A percentile compares a stretch with the other conserved stretches of the same genome.
These are phyloP conservation scores for Aurelia coerulea DNA, from an alignment of 30 jellyfish, hydroid and myxozoan genomes.

Conservation along the genomic window DNA sequence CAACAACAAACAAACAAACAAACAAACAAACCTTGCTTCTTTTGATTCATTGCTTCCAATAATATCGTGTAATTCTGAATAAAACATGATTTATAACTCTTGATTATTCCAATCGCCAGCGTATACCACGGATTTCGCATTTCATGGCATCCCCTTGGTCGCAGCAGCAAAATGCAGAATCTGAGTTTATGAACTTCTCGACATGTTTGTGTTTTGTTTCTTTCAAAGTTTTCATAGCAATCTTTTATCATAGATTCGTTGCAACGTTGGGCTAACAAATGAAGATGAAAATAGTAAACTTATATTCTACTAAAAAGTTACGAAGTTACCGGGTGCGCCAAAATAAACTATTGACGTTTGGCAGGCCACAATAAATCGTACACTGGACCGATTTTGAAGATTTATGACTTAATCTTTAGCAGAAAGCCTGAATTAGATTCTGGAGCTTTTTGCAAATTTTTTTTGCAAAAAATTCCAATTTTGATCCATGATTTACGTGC, in stretches of 20 bases:
- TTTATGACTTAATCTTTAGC: too few species aligned
- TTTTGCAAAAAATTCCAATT: too few species aligned
- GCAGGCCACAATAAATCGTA: too few species aligned
- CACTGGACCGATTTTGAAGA: too few species aligned
- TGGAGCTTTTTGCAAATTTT: too few species aligned
- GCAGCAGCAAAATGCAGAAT: conserved; percentile 37
- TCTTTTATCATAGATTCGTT: conserved; percentile 51
- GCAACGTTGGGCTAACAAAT: conserved; percentile 28
- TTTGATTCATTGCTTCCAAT: conserved; percentile 38
- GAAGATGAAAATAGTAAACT: neutral
- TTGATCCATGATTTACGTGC: too few species aligned
- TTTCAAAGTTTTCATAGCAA: conserved; percentile 52
- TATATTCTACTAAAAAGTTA: too few species aligned
- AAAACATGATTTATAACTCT: conserved; percentile 46
- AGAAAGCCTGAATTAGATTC: too few species aligned
- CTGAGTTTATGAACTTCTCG: conserved; percentile 59
- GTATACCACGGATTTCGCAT: conserved; percentile 80
- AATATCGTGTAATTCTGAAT: conserved; percentile 57
- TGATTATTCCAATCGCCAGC: conserved; percentile 41
- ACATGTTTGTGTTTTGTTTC: conserved; percentile 38
- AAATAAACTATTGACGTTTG: too few species aligned
- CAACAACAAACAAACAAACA: too few species aligned
- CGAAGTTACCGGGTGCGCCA: too few species aligned
- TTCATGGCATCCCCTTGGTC: conserved; percentile 66
- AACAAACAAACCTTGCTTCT: conserved; percentile 6